Percentiles rank a stretch among this genome's conserved stretches.
These are phyloP conservation scores for Hippoglossus hippoglossus DNA, from an alignment of 2,797 vertebrate species.

Conservation along the genomic window DNA sequence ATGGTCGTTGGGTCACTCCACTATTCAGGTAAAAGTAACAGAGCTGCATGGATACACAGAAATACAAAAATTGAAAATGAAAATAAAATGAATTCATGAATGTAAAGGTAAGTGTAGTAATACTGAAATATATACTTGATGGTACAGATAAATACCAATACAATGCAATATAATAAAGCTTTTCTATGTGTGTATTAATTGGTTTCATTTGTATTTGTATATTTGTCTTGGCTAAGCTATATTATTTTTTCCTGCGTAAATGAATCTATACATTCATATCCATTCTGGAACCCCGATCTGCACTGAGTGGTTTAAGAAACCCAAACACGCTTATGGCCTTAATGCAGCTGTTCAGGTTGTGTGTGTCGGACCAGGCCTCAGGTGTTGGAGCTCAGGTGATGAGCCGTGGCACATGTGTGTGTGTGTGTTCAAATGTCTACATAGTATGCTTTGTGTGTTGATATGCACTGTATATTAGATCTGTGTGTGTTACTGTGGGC, in stretches of 20 bases:
- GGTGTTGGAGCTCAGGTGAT: conserved; percentile 60
- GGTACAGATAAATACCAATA: background rate
- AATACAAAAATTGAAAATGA: too few relatives aligned
- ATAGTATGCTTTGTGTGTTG: conserved; percentile 20
- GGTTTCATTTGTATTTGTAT: background rate
- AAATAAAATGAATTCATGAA: background rate
- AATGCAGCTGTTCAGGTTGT: conserved; percentile 19
- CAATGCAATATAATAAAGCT: background rate
- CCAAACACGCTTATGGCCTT: conserved; percentile 1
- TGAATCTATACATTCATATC: background rate
- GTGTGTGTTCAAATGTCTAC: conserved; percentile 12
- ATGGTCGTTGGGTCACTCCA: too few relatives aligned
- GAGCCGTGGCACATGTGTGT: conserved; percentile 31
- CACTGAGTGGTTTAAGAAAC: background rate
- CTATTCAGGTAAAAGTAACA: too few relatives aligned
- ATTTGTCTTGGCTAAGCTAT: background rate
- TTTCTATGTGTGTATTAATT: background rate
- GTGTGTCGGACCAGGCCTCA: conserved; percentile 41
- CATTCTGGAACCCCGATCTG: background rate
- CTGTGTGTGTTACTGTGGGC: background rate
- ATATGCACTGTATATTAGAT: conserved; percentile 34
- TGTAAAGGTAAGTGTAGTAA: background rate
- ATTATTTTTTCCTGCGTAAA: too few relatives aligned
- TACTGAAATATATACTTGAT: background rate
- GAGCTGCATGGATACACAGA: too few relatives aligned